A percentile compares a stretch with the other conserved stretches of the same genome.
Evolutionary conservation across 2,113 vertebrate species (phyloP).

Genomic region (Oenanthe oenanthe): DNA sequence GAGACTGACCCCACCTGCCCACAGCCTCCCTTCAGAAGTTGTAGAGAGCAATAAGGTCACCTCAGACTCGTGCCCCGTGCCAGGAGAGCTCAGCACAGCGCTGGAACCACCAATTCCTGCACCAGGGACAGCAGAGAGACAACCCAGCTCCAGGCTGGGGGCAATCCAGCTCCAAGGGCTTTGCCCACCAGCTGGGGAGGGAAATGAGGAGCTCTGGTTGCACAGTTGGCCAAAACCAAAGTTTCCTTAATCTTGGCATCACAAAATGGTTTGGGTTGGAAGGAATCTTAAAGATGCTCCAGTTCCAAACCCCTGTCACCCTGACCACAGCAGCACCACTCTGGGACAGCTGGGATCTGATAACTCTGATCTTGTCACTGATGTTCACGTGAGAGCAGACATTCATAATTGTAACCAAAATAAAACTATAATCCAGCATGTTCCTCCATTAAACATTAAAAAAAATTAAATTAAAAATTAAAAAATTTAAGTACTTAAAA

Average conservation of each 20-base stretch:
- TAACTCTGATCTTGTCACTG: neutral
- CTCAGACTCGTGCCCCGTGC: fast-evolving
- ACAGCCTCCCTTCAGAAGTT: too few relatives aligned
- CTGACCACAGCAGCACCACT: neutral
- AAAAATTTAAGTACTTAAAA: too few relatives aligned
- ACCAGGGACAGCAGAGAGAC: too few relatives aligned
- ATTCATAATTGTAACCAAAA: neutral
- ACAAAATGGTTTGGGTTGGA: neutral
- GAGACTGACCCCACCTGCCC: too few relatives aligned
- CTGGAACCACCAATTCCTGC: fast-evolving
- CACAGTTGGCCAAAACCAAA: neutral
- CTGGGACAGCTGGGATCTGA: neutral
- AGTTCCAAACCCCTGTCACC: neutral
- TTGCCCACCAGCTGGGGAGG: fast-evolving
- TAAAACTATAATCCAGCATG: neutral
- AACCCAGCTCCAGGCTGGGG: neutral
- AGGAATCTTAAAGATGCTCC: neutral
- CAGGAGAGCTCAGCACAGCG: neutral
- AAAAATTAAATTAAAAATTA: too few relatives aligned
- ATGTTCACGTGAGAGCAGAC: fast-evolving
- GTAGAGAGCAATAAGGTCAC: too few relatives aligned
- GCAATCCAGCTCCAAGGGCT: neutral
- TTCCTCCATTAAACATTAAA: neutral
- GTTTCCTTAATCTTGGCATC: neutral
- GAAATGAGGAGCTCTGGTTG: neutral